Evolutionary conservation across 23 tunicate genomes (phyloP), one percentile per base, ranked within the genome.

Genomic region (Styela plicata): DNA sequence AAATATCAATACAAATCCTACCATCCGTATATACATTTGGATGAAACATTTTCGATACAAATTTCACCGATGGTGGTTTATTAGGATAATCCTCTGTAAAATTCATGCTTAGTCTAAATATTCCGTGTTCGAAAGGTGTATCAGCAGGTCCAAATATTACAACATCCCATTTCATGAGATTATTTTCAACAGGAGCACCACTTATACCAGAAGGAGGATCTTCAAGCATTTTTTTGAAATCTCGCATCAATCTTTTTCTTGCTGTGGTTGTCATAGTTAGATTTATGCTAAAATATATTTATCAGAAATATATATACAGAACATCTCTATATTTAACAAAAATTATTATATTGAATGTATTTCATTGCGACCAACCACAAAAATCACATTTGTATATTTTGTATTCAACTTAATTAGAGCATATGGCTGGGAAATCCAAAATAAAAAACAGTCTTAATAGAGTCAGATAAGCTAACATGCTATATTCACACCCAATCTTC

Each of bases 21-120:
- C 99, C 99, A 90, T 95, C 99, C 31, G 96, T 87, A 69, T 95
- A 95, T 1, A 95, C 97, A 83, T 83, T 83, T 17, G 87, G 87
- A 57, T 83, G 87, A 78, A 83, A 83, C 83, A 83, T 79, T 52
- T 79, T 64, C 3, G 87, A 83, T 24, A 35, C 31, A 53, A 83
- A 83, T 52, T 79, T 83, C 16, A 83, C 87, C 13, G 64, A 35
- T 24, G 87, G 87, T 3, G 87, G 84, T 52, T 64, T 83, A 30
- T 83, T 83, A 2, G 87, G 84, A 61, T 83, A 83, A 19, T 83
- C 87, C 44, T 83, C 87, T 3, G 87, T 77, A 79, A 83, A 83
- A 24, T 79, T 26, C 23, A 83, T 31, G 3, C 34, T 53, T 26
- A 83, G 31, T 22, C 74, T 44, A 30, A 83, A 83, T n/a, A 86